phyloP scores from a whole-genome alignment of 2,113 vertebrate species.

The Puma concolor region DNA sequence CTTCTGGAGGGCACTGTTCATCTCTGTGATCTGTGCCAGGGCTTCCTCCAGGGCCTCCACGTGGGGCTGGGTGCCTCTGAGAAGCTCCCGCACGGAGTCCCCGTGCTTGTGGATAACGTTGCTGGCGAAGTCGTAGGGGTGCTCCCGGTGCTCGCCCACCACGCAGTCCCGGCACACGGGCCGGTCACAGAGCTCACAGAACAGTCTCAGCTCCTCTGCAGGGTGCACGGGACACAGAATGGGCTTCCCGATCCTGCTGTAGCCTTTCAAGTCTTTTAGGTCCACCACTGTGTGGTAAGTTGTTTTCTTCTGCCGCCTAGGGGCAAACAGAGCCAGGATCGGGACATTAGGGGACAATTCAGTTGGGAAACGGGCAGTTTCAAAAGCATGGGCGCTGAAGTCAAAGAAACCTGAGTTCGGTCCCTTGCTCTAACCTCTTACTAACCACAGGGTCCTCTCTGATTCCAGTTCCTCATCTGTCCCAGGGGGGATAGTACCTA shows the following conservation, averaged over 20 bases:
- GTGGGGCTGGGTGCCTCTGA: constrained; percentile 86
- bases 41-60: constrained; percentile 85
- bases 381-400: not conserved
- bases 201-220: constrained; percentile 91
- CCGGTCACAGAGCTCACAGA: constrained; percentile 92
- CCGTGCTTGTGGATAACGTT: constrained; percentile 88
- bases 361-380: not conserved
- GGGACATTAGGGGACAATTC: not conserved
- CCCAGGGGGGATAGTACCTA: not conserved
- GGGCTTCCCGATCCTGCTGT: constrained; percentile 84
- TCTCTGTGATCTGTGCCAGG: constrained; percentile 84
- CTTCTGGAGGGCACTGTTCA: constrained; percentile 80
- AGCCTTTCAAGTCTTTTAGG: constrained; percentile 87
- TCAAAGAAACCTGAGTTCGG: not conserved
- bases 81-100: constrained; percentile 87
- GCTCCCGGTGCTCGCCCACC: constrained; percentile 89
- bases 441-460: not conserved
- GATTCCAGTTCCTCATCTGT: not conserved
- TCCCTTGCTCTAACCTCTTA: not conserved
- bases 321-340: constrained; percentile 6
- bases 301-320: constrained; percentile 94
- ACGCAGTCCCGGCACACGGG: constrained; percentile 91
- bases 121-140: constrained; percentile 85
- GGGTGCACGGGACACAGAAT: constrained; percentile 90
- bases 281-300: constrained; percentile 86